Evolutionary conservation across 2,797 vertebrate genomes (phyloP), one percentile per base, ranked within the genome.

Genomic region (Eulemur albifrons): DNA sequence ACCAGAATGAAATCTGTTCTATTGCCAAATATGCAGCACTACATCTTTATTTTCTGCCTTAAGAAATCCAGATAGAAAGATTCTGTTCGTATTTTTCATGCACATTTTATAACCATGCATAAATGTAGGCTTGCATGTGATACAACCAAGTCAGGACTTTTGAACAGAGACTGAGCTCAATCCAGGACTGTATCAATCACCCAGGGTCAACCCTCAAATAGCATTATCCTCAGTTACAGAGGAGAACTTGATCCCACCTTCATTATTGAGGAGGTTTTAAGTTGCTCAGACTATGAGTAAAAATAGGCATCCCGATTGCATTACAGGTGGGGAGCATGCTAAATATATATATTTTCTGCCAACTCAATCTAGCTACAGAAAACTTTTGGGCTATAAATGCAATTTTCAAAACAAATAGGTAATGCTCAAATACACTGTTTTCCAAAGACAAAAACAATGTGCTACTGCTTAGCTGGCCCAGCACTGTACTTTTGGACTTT

Each of bases 201-300:
- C 23, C 35, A 35, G 45, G n/a, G 86, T 54, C 79, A 75, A 35
- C 21, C 25, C 27, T 67, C 81, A 52, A 52, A 73, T 27, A 82
- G 59, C 63, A 84, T 35, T 89, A 81, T 86, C 89, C 91, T 94
- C n/a, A 13, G 85, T 95, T 88, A 84, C 88, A 93, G 63, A 89
- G 67, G 35, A 77, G 93, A 97, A 93, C 82, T 54, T 32, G 76
- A 97, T 57, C 35, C 85, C 90, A 63, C 52, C 80, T 98, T 79
- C 95, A 97, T 97, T 97, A 98, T 94, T 92, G 84, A 98, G 85
- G 45, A 90, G 86, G 96, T 85, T 97, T 97, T 94, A 92, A 96
- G 88, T 97, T 95, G 89, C 77, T 94, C 75, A 73, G 81, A 59
- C 69, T 52, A 70, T 17, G 35, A 94, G 75, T 95, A 96, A 97